Evolutionary conservation across 1,140 invertebrate species (phyloP).

Genomic region (Procambarus clarkii): DNA sequence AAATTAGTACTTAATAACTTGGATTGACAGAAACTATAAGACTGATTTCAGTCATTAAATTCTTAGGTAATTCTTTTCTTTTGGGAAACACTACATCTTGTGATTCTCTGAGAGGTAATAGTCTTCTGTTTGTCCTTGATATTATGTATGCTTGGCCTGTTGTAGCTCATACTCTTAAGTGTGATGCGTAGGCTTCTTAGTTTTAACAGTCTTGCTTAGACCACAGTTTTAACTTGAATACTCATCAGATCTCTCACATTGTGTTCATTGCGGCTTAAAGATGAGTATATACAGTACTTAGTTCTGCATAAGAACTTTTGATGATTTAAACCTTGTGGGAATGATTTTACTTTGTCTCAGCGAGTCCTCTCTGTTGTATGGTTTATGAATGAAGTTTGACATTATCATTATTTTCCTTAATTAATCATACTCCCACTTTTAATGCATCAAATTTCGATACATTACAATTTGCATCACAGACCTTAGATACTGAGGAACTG

Average conservation of each 20-base stretch:
- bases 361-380: neutral
- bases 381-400: neutral
- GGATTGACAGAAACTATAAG: constrained; percentile 24
- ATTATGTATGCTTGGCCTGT: constrained; percentile 5
- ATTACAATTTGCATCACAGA: neutral
- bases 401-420: neutral
- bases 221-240: constrained; percentile 4
- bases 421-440: neutral
- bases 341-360: neutral
- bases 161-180: constrained; percentile 25
- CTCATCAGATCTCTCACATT: constrained; percentile 1
- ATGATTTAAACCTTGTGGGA: neutral
- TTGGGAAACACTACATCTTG: neutral
- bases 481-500: neutral
- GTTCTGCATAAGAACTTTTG: neutral
- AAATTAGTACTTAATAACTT: constrained; percentile 15
- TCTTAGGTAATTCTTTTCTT: neutral
- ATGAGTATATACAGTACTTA: neutral
- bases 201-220: constrained; percentile 8
- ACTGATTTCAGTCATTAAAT: neutral
- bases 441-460: constrained; percentile 1
- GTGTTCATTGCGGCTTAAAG: neutral
- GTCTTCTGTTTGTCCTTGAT: constrained; percentile 30
- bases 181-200: constrained; percentile 25
- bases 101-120: constrained; percentile 2